Evolutionary conservation across 2,113 vertebrate species (phyloP), one percentile per base, ranked within the genome.

Genomic region (Poeciliopsis turrubarensis): DNA sequence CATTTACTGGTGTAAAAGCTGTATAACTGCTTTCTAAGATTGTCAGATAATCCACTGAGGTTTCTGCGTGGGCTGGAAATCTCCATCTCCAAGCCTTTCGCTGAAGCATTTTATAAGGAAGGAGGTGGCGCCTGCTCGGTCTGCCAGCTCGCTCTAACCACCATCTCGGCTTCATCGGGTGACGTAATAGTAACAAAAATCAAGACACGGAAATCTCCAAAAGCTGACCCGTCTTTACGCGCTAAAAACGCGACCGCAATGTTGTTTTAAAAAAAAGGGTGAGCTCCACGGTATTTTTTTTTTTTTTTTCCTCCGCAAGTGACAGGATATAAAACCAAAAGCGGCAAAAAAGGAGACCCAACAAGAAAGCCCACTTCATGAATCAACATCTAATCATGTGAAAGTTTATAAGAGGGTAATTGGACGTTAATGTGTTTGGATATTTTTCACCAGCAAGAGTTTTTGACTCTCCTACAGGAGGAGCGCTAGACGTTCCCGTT

Each of bases 401-500:
- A 72, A 64, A 69, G 75, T 81, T 78, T 73, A 34, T 27, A 19
- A 19, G 39, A 27, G 57, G 31, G 34, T 54, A 41, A 77, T 61
- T 57, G 67, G 37, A 77, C 54, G 47, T 54, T 41, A 29, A 79
- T 69, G 39, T 54, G 74, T 84, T 79, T 69, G 63, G 31, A 68
- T 26, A 65, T 71, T 67, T 81, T 75, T 79, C 69, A 68, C 54
- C 25, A 44, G 60, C 5, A 22, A 64, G 7, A 9, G 30, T 47
- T 19, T 30, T 47, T 8, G 54, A 66, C 70, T 19, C 30, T 19
- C 47, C 5, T 51, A 4, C 3, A 44, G 30, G 31, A 74, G 7
- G 13, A 44, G 61, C 79, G 72, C 66, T 17, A 80, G 82, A 89
- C 90, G 83, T 90, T 90, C 85, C 74, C 78, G 79, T 87, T 90